phyloP scores from a whole-genome alignment of 2,113 vertebrate genomes.

The Oryzias melastigma region DNA sequence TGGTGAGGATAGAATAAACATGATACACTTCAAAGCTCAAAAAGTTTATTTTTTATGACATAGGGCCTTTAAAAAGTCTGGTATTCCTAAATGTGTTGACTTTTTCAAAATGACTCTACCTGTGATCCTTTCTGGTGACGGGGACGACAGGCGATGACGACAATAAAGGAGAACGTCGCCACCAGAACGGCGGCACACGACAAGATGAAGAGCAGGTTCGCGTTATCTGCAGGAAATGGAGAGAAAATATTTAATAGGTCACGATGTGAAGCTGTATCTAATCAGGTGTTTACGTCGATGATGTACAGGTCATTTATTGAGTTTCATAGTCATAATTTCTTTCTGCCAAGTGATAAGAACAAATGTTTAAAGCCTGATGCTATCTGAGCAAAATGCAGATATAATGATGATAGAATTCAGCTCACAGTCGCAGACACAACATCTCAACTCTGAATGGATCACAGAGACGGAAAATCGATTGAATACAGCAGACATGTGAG shows the following conservation, averaged over 20 bases:
- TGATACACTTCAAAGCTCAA: too few relatives aligned
- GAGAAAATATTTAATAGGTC: not conserved
- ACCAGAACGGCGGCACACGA: constrained; percentile 76
- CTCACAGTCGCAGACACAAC: not conserved
- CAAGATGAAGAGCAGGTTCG: constrained; percentile 80
- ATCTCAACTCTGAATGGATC: not conserved
- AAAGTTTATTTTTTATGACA: too few relatives aligned
- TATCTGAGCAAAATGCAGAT: not conserved
- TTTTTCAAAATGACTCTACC: constrained; percentile 58
- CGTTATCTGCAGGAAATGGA: constrained; percentile 59
- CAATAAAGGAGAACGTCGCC: constrained; percentile 77
- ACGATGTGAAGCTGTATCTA: too few relatives aligned
- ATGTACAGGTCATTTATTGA: not conserved
- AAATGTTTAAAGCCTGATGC: too few relatives aligned
- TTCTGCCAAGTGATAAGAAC: too few relatives aligned
- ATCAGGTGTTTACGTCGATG: too few relatives aligned
- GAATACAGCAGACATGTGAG: constrained; percentile 22
- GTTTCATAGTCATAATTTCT: too few relatives aligned
- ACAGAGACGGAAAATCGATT: constrained; percentile 27
- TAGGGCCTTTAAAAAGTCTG: too few relatives aligned
- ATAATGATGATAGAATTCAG: not conserved
- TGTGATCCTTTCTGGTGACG: constrained; percentile 65
- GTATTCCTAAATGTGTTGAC: too few relatives aligned
- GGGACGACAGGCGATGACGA: constrained; percentile 75
- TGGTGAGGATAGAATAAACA: too few relatives aligned